phyloP scores from a whole-genome alignment of 1,140 invertebrate genomes.

The Argopecten irradians region DNA sequence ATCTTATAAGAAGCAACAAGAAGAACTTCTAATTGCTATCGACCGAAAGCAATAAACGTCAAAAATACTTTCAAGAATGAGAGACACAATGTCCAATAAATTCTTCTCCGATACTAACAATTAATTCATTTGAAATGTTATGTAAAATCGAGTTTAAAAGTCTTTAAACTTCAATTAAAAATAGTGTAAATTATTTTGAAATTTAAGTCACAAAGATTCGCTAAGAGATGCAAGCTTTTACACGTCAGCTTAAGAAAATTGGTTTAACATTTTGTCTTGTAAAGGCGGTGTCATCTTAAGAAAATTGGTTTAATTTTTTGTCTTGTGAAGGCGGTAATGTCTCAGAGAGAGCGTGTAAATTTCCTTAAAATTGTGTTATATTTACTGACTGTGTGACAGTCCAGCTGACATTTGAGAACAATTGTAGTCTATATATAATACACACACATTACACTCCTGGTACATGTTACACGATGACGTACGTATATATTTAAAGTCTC shows the following conservation, averaged over 20 bases:
- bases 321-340: too few relatives aligned
- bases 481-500: background rate
- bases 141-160: background rate
- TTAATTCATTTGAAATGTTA: background rate
- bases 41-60: constrained; percentile 9
- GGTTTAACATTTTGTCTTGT: background rate
- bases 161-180: background rate
- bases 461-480: background rate
- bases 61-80: background rate
- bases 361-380: too few relatives aligned
- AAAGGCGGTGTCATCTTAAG: too few relatives aligned
- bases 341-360: too few relatives aligned
- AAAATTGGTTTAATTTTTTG: too few relatives aligned
- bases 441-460: background rate
- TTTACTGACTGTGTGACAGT: background rate
- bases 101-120: background rate
- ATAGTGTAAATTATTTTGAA: constrained; percentile 18
- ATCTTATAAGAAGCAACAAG: constrained; percentile 9
- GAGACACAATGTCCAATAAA: background rate
- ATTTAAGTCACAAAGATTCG: background rate
- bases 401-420: background rate
- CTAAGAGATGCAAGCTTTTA: background rate
- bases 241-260: background rate
- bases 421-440: background rate
- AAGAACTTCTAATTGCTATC: background rate